phyloP scores from a whole-genome alignment of 2,888 invertebrate species.

The Sminthurides aquaticus region DNA sequence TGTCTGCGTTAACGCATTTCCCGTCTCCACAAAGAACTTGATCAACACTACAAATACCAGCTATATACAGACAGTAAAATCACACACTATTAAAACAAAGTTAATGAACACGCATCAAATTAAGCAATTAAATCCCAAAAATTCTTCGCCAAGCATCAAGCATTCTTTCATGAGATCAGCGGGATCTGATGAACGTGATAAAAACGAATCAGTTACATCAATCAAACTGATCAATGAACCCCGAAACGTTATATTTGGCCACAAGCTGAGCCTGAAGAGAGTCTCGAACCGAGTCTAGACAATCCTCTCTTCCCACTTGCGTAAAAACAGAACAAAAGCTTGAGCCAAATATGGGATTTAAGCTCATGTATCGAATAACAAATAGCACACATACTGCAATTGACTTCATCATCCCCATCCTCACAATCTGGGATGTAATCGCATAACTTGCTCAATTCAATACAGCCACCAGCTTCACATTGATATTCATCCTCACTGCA shows the following conservation, averaged over 20 bases:
- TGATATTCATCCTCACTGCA: constrained; percentile 46
- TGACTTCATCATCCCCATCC: constrained; percentile 31
- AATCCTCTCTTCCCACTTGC: too few relatives aligned
- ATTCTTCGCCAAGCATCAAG: too few relatives aligned
- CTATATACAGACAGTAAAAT: constrained; percentile 24
- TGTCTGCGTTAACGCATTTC: constrained; percentile 54
- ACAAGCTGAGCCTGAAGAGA: too few relatives aligned
- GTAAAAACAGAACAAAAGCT: constrained; percentile 1
- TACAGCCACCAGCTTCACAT: constrained; percentile 51
- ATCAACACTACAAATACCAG: constrained; percentile 39
- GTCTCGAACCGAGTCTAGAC: too few relatives aligned
- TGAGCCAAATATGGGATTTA: neutral
- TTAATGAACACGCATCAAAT: neutral
- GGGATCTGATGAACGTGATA: too few relatives aligned
- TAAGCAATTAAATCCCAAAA: too few relatives aligned
- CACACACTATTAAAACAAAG: neutral
- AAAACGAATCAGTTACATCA: too few relatives aligned
- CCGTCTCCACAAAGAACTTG: constrained; percentile 57
- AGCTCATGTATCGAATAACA: constrained; percentile 4
- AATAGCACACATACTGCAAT: constrained; percentile 49
- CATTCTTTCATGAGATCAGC: too few relatives aligned
- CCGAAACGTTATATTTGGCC: too few relatives aligned
- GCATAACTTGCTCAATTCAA: constrained; percentile 45
- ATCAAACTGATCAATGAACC: too few relatives aligned
- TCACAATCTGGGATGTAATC: constrained; percentile 45